A percentile compares a stretch with the other conserved stretches of the same genome.
Evolutionary conservation across 2,888 invertebrate genomes (phyloP).

Genomic region (Catocala fraxini): DNA sequence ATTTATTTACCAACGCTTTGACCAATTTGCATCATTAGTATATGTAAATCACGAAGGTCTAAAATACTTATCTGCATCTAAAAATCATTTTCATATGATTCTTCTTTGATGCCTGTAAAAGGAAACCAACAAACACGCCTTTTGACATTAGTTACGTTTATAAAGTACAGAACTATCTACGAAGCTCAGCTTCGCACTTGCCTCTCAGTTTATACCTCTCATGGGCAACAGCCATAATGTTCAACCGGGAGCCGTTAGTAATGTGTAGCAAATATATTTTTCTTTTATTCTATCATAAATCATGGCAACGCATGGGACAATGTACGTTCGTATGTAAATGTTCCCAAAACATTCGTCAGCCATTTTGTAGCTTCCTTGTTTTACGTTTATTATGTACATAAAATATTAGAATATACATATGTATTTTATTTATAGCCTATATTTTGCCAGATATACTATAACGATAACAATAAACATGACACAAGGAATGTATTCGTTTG

Average conservation of each 20-base stretch:
- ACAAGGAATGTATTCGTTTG: too few species aligned
- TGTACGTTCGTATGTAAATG: conserved; percentile 44
- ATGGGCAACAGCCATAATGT: conserved; percentile 38
- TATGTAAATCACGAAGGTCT: too few species aligned
- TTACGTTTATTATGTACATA: conserved; percentile 6
- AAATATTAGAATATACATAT: conserved; percentile 6
- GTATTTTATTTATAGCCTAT: neutral
- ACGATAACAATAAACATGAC: too few species aligned
- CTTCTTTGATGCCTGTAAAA: too few species aligned
- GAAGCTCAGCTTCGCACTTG: conserved; percentile 20
- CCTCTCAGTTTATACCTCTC: conserved; percentile 34
- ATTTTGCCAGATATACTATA: too few species aligned
- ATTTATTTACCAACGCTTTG: too few species aligned
- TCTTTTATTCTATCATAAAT: conserved; percentile 54
- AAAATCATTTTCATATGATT: too few species aligned
- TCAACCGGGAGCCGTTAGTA: conserved; percentile 34
- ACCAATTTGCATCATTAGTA: too few species aligned
- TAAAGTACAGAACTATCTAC: conserved; percentile 13
- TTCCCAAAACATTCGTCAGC: conserved; percentile 15
- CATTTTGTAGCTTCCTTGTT: conserved; percentile 18
- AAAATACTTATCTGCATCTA: too few species aligned
- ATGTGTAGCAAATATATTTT: conserved; percentile 50
- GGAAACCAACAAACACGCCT: too few species aligned
- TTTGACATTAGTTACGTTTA: too few species aligned
- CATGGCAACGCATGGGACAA: conserved; percentile 41